Base-by-base conservation (phyloP, 2,113 vertebrate species). In the Haplotaxodon microlepis region DNA sequence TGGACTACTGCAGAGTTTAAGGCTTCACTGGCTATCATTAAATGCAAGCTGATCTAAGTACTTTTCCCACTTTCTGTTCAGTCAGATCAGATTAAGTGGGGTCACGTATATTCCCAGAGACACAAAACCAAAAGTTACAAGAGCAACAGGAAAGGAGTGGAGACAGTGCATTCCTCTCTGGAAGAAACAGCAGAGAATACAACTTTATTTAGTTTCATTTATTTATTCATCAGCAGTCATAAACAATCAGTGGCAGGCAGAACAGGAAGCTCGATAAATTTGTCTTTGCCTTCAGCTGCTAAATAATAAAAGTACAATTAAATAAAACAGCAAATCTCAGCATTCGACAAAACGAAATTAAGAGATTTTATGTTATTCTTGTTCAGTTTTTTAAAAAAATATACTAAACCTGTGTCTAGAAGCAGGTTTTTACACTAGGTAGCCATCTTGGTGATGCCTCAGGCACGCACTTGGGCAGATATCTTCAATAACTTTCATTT, bases 301-400 rank as follows among this genome's bases (percentile, higher is more conserved):
- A 69, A 38, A 21, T 21, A 4, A 14, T 8, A 21, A 13, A 38
- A 69, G 16, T 40, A 13, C 0, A 69, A 40, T 21, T 40, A 38
- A 38, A 69, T 4, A n/a, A 38, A 38, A 66, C 61, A 66, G 19
- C 3, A 69, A 40, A 69, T 69, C 3, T 2, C 7, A 8, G 34
- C 34, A 38, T 69, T 38, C 1, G 0, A 21, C 19, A 38, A 3
- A 69, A 21, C 0, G 0, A 21, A 69, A 69, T 40, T 40, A 40
- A 40, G 2, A 71, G 12, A 16, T 71, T 71, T 24, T 42, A 1
- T 71, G n/a, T 42, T 71, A 71, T 9, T 42, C 5, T 71, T 71
- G 38, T 42, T 71, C 36, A 4, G 12, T 29, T 36, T n/a, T 31
- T 38, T 0, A 0, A 1, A 63, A 12, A 11, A 11, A 19, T 57